A percentile compares a stretch with the other conserved stretches of the same genome.
phyloP scores from a whole-genome alignment of 2,797 vertebrate species.

The Xenops minutus region DNA sequence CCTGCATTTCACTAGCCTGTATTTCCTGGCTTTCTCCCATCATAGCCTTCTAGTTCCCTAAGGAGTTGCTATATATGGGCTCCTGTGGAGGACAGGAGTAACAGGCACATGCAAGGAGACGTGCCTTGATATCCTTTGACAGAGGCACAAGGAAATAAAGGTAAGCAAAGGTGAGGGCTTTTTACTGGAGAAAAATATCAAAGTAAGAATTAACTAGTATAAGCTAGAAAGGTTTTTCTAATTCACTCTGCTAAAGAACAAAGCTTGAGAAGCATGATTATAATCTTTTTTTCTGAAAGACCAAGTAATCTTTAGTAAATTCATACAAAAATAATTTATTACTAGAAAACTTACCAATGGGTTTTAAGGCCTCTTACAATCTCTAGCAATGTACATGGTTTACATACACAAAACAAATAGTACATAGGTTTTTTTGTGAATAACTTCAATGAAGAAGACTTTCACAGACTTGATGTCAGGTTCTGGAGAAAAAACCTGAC shows the following conservation, averaged over 20 bases:
- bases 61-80: not conserved
- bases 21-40: not conserved
- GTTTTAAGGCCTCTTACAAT: not conserved
- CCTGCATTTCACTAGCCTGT: not conserved
- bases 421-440: not conserved
- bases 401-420: not conserved
- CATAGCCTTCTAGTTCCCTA: fast-evolving
- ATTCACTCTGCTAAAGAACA: not conserved
- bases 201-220: not conserved
- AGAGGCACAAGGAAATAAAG: not conserved
- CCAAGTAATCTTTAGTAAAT: not conserved
- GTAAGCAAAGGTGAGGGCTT: not conserved
- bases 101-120: not conserved
- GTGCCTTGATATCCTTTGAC: not conserved
- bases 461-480: not conserved
- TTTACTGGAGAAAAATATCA: not conserved
- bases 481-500: not conserved
- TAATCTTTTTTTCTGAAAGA: not conserved
- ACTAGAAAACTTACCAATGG: not conserved
- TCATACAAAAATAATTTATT: not conserved
- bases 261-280: not conserved
- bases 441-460: not conserved
- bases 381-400: not conserved
- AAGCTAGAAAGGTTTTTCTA: not conserved
- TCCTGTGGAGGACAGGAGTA: not conserved